These are phyloP conservation scores for Alviniconcha marisindica DNA, from an alignment of 1,140 invertebrate species.

Conservation along the genomic window DNA sequence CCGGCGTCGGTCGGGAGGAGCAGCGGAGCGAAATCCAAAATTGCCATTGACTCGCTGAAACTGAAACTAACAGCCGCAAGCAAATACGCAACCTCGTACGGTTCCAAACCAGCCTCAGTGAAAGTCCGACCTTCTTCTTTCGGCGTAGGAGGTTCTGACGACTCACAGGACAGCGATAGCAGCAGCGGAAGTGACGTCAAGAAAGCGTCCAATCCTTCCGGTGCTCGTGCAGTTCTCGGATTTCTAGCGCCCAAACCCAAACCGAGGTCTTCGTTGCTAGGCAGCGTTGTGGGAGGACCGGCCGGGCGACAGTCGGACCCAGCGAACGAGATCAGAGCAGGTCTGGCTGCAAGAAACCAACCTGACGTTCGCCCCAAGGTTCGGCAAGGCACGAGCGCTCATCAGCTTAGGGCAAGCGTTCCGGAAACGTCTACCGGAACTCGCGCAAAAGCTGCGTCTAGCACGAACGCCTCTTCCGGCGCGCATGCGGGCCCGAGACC, in stretches of 20 bases:
- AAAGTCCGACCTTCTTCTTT: neutral
- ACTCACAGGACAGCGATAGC: slow-evolving; percentile 12
- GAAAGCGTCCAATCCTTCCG: no score
- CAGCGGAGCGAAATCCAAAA: no score
- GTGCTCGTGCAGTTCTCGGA: neutral
- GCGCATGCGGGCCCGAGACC: neutral
- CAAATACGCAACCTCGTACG: neutral
- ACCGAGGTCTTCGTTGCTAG: neutral
- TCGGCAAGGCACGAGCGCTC: neutral
- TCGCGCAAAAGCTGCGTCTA: no score
- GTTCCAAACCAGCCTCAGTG: neutral
- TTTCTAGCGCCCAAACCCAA: neutral
- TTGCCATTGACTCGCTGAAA: no score
- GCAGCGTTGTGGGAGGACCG: no score
- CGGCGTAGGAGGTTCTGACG: neutral
- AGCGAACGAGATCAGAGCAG: neutral
- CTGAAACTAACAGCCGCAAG: neutral
- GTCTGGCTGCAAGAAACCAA: neutral
- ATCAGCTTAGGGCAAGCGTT: neutral
- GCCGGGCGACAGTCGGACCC: neutral
- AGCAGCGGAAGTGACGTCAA: neutral
- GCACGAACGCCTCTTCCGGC: neutral
- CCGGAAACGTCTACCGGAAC: no score
- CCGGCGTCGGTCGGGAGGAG: no score
- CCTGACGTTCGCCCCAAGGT: neutral